Evolutionary conservation across 2,113 vertebrate genomes (phyloP).

Genomic region (Melanotaenia duboulayi): DNA sequence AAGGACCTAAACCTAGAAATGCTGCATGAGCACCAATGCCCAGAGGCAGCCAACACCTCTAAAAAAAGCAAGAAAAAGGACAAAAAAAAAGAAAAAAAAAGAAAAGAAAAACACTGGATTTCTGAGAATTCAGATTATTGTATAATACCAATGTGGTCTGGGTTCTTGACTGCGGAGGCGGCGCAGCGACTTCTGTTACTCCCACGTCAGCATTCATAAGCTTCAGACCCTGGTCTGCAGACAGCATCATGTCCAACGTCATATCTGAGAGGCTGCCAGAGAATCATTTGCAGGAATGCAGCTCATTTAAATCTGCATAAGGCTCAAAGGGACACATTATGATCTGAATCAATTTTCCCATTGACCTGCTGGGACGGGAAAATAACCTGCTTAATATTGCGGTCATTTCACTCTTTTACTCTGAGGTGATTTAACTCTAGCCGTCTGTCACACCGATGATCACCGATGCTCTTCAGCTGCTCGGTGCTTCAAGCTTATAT

Average conservation of each 20-base stretch:
- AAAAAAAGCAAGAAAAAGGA: too few relatives aligned
- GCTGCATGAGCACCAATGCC: conserved; percentile 30
- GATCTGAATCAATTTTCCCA: too few relatives aligned
- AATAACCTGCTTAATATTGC: too few relatives aligned
- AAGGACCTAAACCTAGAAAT: conserved; percentile 25
- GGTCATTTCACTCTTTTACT: too few relatives aligned
- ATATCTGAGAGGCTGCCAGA: conserved; percentile 31
- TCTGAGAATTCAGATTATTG: conserved; percentile 51
- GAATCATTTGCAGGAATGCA: background rate
- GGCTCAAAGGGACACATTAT: background rate
- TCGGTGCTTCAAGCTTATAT: conserved; percentile 26
- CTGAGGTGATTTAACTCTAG: too few relatives aligned
- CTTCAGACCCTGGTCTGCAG: conserved; percentile 44
- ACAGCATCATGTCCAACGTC: conserved; percentile 40
- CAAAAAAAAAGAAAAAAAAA: too few relatives aligned
- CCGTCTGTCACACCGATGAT: too few relatives aligned
- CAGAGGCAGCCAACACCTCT: background rate
- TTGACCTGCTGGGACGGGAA: too few relatives aligned
- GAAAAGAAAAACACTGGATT: conserved; percentile 21
- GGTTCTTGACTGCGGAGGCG: conserved; percentile 43
- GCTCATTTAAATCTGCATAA: conserved; percentile 1
- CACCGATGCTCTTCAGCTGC: background rate
- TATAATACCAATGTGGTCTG: conserved; percentile 65
- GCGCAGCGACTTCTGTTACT: conserved; percentile 56
- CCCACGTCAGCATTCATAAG: conserved; percentile 55